Evolutionary conservation across 2,888 invertebrate genomes (phyloP).

Genomic region (Drosophila helvetica): DNA sequence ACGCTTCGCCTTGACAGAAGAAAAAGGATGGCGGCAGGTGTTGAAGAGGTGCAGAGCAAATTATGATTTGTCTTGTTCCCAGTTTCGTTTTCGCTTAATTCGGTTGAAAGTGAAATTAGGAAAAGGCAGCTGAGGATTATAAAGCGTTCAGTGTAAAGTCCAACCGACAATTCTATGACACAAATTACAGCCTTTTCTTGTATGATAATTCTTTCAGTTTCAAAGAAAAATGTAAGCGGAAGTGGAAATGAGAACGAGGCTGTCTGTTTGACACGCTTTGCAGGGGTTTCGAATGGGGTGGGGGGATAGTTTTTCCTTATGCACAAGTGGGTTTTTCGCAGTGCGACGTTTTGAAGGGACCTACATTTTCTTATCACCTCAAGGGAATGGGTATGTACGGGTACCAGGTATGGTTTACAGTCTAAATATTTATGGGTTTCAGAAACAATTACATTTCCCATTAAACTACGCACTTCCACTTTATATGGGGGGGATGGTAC

Average conservation of each 20-base stretch:
- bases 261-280: neutral
- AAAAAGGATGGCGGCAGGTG: neutral
- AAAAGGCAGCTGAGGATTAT: neutral
- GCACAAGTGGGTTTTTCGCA: constrained; percentile 12
- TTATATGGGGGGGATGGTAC: neutral
- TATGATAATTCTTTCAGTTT: too few relatives aligned
- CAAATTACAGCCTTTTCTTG: neutral
- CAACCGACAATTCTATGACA: neutral
- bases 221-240: neutral
- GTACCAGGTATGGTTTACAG: neutral
- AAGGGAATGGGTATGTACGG: neutral
- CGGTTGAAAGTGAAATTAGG: neutral
- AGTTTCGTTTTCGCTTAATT: neutral
- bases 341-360: constrained; percentile 1
- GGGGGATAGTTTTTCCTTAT: neutral
- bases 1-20: constrained; percentile 2
- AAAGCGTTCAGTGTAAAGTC: neutral
- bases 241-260: neutral
- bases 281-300: neutral
- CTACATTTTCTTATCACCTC: constrained; percentile 7
- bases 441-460: neutral
- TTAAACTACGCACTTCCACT: constrained; percentile 2
- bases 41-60: neutral
- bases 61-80: neutral
- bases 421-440: neutral